Evolutionary conservation across 1,140 invertebrate species (phyloP), one percentile per base, ranked within the genome.

Genomic region (Propsilocerus akamusi): DNA sequence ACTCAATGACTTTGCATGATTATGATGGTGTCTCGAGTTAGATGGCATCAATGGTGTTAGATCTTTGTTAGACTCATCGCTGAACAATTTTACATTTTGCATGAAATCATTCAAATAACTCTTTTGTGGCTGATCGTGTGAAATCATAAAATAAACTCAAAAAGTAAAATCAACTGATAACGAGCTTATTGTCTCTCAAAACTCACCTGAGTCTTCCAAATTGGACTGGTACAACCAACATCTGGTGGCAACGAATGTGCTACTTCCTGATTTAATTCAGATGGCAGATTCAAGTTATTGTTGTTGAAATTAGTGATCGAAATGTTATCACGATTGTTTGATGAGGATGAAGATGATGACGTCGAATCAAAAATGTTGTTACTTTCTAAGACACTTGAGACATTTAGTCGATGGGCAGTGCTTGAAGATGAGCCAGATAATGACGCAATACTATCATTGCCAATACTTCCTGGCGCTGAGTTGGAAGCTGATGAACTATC

Each of bases 401-500:
- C n/a, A n/a, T n/a, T n/a, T n/a, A n/a, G 17, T 41, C 12, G 34
- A 20, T 7, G 14, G 4, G 14, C 12, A 17, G 34, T 17, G 14
- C 12, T 17, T 20, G 34, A n/a, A 20, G 34, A 41, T 17, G 34
- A 41, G 17, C 22, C 22, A 2, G 34, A 41, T 41, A 20, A 37
- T 12, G 34, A 20, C 14, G 28, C 28, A 30, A 10, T 46, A 25
- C 23, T 24, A n/a, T 47, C 23, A 30, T 30, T 30, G 8, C 8
- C 28, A 30, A n/a, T n/a, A 30, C 8, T n/a, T 30, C 8, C 28
- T 30, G 28, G 8, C n/a, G 8, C 28, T 30, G 8, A n/a, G 28
- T n/a, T n/a, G n/a, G 12, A 41, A 41, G 17, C 22, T 20, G 23
- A 14, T 47, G 47, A 48, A 32, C 11, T 51, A 51, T 56, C 55